Evolutionary conservation across 2,888 invertebrate genomes (phyloP).

Genomic region (Drosophila prolongata): DNA sequence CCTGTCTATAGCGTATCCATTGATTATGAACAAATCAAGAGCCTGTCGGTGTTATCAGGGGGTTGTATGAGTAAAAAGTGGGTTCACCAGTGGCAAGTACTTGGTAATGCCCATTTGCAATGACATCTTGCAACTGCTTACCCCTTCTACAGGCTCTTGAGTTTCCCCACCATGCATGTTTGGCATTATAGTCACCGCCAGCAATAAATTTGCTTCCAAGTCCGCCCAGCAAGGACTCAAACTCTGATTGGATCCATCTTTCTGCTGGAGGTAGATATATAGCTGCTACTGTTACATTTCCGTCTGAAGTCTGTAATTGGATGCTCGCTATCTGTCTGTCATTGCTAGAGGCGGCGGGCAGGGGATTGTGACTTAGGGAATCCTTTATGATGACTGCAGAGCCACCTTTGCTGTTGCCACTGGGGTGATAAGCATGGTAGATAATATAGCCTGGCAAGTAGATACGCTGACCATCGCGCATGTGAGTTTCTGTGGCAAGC

Average conservation of each 20-base stretch:
- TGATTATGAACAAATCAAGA: neutral
- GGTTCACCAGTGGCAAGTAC: neutral
- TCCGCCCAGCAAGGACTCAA: slow-evolving; percentile 2
- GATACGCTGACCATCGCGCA: neutral
- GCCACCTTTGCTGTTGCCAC: slow-evolving; percentile 7
- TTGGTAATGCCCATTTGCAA: neutral
- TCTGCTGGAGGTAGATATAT: slow-evolving; percentile 1
- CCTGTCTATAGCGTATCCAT: neutral
- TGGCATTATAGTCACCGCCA: too few species aligned
- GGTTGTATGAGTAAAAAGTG: neutral
- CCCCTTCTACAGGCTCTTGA: neutral
- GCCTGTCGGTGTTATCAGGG: neutral
- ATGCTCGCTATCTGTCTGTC: neutral
- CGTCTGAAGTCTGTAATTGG: neutral
- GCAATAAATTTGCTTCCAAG: too few species aligned
- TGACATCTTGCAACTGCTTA: neutral
- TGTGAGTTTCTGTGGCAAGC: neutral
- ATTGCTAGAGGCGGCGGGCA: neutral
- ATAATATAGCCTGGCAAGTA: slow-evolving; percentile 2
- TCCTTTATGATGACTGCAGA: neutral
- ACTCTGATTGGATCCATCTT: slow-evolving; percentile 1
- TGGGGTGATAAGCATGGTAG: slow-evolving; percentile 6
- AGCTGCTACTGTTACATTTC: slow-evolving; percentile 1
- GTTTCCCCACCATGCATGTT: slow-evolving; percentile 2
- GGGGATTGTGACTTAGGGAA: neutral